Conservation (phyloP, 2,113 vertebrate species). For the Microtus pennsylvanicus region DNA sequence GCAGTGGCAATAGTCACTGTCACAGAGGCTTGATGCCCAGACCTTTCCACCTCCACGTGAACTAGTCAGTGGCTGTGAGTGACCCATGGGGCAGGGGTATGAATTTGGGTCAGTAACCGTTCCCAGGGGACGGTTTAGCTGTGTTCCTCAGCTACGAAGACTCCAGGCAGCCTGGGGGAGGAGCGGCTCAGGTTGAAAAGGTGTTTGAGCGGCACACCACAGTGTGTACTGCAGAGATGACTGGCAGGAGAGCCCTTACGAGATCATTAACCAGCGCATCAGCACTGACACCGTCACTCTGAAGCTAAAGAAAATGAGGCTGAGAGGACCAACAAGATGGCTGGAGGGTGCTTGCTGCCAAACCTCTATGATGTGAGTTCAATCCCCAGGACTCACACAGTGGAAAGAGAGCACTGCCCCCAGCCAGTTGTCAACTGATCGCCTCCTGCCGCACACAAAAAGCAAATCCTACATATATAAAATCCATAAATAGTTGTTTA, state of each 20-base stretch:
- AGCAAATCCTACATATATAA: not conserved
- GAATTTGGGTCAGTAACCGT: not conserved
- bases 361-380: not conserved
- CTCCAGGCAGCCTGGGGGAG: not conserved
- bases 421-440: not conserved
- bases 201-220: not conserved
- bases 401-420: not conserved
- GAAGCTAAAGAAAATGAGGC: not conserved
- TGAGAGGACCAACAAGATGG: not conserved
- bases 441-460: not conserved
- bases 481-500: not conserved
- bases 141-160: not conserved
- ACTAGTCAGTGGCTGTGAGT: not conserved
- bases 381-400: not conserved
- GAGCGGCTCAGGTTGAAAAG: not conserved
- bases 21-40: no score
- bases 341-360: not conserved
- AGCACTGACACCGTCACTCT: not conserved
- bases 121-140: not conserved
- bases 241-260: not conserved
- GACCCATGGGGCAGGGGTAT: not conserved
- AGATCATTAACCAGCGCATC: not conserved
- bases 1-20: not conserved
- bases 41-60: not conserved
- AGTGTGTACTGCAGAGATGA: not conserved